Conservation (phyloP, 2,888 invertebrate species). For the Tipula lateralis region DNA sequence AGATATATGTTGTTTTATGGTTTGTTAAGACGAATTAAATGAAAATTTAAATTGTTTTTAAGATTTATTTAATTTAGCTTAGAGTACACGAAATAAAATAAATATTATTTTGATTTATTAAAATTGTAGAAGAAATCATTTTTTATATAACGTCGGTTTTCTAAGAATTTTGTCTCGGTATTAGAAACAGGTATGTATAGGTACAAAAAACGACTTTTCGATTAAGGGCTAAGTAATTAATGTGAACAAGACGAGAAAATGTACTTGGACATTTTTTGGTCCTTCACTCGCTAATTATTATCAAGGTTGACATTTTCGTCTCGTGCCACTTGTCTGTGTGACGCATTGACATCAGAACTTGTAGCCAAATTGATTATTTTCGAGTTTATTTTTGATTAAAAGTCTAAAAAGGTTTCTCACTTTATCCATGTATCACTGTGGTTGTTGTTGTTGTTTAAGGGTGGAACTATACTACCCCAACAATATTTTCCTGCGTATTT, state of each 20-base stretch:
- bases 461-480: no score
- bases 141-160: background rate
- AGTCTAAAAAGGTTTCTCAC: no score
- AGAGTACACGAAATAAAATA: background rate
- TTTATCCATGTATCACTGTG: no score
- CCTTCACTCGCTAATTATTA: background rate
- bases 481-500: no score
- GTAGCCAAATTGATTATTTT: no score
- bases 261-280: background rate
- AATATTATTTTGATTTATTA: background rate
- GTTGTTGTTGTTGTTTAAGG: no score
- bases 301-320: no score
- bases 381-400: no score
- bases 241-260: background rate
- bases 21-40: slow-evolving; percentile 19
- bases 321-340: no score
- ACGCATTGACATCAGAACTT: no score
- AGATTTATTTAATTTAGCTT: slow-evolving; percentile 11
- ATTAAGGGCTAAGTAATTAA: background rate
- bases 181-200: background rate
- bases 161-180: background rate
- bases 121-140: background rate
- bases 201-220: background rate
- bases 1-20: background rate
- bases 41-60: slow-evolving; percentile 16